Evolutionary conservation across 2,888 invertebrate genomes (phyloP).

Genomic region (Glyphotaelius pellucidus): DNA sequence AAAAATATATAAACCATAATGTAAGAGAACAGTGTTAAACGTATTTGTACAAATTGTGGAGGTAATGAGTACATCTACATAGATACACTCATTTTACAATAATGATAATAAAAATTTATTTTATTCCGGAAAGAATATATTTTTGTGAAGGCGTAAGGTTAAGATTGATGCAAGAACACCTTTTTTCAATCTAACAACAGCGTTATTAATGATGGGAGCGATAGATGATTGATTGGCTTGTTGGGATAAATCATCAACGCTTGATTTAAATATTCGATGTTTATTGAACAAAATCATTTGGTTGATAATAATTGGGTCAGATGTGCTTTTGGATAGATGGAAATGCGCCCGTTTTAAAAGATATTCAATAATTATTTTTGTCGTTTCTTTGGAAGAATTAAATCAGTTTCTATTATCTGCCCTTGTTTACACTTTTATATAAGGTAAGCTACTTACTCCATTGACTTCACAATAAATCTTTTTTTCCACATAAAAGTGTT

Average conservation of each 20-base stretch:
- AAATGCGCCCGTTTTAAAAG: neutral
- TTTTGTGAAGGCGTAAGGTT: constrained; percentile 9
- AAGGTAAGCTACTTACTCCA: too few relatives aligned
- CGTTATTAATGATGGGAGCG: neutral
- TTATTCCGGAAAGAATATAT: too few relatives aligned
- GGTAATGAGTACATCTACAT: neutral
- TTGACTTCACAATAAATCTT: too few relatives aligned
- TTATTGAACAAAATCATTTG: neutral
- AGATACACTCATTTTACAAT: too few relatives aligned
- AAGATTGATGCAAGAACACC: constrained; percentile 38
- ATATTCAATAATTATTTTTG: neutral
- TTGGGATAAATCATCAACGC: neutral
- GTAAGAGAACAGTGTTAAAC: neutral
- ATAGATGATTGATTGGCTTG: neutral
- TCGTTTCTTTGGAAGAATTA: too few relatives aligned
- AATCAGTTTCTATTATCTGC: too few relatives aligned
- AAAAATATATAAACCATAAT: too few relatives aligned
- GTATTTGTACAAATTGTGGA: neutral
- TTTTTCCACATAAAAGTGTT: too few relatives aligned
- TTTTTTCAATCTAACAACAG: constrained; percentile 12
- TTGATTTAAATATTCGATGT: neutral
- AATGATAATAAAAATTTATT: too few relatives aligned
- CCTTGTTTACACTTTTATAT: too few relatives aligned
- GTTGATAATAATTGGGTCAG: neutral
- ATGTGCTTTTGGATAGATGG: neutral